Percentiles rank a stretch among this genome's conserved stretches.
These are phyloP conservation scores for Perodicticus potto DNA, from an alignment of 2,797 vertebrate species.

Conservation along the genomic window DNA sequence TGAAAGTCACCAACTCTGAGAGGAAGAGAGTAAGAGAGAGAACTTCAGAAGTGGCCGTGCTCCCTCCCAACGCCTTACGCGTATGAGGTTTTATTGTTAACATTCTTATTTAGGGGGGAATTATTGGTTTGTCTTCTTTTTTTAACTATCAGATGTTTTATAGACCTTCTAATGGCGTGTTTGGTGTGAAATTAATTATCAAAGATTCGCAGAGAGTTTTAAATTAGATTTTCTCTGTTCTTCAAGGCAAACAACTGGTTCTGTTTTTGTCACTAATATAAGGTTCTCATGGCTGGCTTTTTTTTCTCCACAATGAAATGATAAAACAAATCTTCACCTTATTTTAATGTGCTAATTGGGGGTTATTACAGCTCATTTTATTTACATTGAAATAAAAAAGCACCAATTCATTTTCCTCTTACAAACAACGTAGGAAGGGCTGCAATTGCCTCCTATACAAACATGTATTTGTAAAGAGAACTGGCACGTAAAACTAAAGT, in stretches of 20 bases:
- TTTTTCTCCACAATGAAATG: conserved; percentile 76
- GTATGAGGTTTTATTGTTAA: conserved; percentile 37
- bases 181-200: conserved; percentile 78
- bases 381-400: conserved; percentile 87
- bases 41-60: neutral
- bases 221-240: conserved; percentile 79
- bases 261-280: conserved; percentile 67
- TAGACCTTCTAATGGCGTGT: conserved; percentile 70
- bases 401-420: conserved; percentile 84
- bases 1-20: neutral
- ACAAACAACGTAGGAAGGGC: conserved; percentile 83
- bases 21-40: too few species aligned
- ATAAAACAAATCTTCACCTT: conserved; percentile 81
- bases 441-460: conserved; percentile 87
- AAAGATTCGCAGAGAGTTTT: conserved; percentile 76
- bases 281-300: conserved; percentile 82
- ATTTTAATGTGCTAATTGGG: conserved; percentile 89
- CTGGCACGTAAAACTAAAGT: conserved; percentile 80
- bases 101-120: conserved; percentile 74
- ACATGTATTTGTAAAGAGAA: conserved; percentile 83
- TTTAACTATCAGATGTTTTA: conserved; percentile 71
- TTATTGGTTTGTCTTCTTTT: conserved; percentile 69
- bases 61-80: neutral
- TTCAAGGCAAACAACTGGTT: conserved; percentile 73
- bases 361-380: conserved; percentile 88